Evolutionary conservation across 2,888 invertebrate species (phyloP).

Genomic region (Drosophila dives): DNA sequence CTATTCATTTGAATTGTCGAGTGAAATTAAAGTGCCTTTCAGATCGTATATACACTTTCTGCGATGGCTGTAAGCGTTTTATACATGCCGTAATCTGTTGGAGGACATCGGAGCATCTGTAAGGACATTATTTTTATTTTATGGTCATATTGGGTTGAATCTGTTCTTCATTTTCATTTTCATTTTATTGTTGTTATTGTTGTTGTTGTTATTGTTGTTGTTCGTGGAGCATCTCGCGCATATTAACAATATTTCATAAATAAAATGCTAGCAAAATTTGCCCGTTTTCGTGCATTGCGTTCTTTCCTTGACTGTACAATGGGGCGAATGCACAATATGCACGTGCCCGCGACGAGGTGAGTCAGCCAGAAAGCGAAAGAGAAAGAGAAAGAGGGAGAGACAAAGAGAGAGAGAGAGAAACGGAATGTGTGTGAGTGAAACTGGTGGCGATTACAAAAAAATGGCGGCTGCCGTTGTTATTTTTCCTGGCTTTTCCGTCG

Average conservation of each 20-base stretch:
- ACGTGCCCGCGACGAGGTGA: neutral
- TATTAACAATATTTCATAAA: conserved; percentile 20
- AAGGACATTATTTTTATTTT: neutral
- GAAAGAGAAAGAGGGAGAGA: neutral
- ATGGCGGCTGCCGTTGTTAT: neutral
- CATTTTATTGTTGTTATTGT: neutral
- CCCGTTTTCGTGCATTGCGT: conserved; percentile 7
- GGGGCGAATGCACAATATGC: conserved; percentile 10
- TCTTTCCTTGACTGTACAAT: conserved; percentile 1
- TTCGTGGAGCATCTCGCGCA: conserved; percentile 3
- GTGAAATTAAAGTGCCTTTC: neutral
- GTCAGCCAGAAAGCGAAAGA: no score
- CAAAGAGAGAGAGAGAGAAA: no score
- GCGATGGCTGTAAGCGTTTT: neutral
- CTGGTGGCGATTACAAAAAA: conserved; percentile 7
- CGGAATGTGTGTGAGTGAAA: neutral
- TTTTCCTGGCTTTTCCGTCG: neutral
- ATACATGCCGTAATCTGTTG: neutral
- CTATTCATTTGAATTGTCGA: neutral
- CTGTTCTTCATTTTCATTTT: neutral
- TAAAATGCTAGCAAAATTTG: conserved; percentile 3
- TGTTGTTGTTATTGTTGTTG: neutral
- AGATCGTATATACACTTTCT: neutral
- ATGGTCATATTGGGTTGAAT: neutral
- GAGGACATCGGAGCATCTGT: conserved; percentile 6